Base-by-base conservation (phyloP, 2,113 vertebrate species). In the Dipodomys ordii region DNA sequence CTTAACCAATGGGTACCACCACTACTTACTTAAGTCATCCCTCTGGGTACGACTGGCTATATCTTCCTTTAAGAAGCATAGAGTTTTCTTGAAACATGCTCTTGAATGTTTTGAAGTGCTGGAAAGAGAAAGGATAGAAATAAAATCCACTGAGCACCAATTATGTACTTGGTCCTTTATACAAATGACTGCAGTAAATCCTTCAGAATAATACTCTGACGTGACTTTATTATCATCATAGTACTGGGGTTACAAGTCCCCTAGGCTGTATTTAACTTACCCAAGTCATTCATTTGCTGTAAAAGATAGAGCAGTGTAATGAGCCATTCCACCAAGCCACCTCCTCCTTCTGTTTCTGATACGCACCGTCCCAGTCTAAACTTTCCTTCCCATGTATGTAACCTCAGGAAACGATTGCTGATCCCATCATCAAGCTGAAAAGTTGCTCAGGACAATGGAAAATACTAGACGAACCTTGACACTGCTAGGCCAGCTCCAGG, bases 31-130 rank as follows among this genome's bases (percentile, higher is more conserved):
- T 68, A 71, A 49, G n/a, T 79, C 39, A n/a, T 68, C 57, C 39
- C 18, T 80, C 1, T 2, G 44, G 6, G 30, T 91, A 28, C n/a
- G 84, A 1, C 74, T 74, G 90, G 8, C 15, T 93, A 0, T 67
- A 19, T 69, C 88, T 11, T 84, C 71, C 77, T 94, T 90, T 32
- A 46, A 18, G n/a, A 25, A 79, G 1, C 23, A 91, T 73, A 32
- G 25, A 87, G 32, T 11, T 82, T 93, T 93, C 81, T 76, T 35
- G 15, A 87, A 91, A 80, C 85, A 62, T 94, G 46, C 28, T 78
- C 35, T 79, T 78, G 46, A 82, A 94, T 71, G 19, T 67, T 93
- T 96, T 79, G 49, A 68, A 92, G 49, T 71, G 9, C 25, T 74
- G 6, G 46, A 44, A 86, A 73, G 27, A 88, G 27, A 83, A 7